These are phyloP conservation scores for Cynopterus brachyotis DNA, from an alignment of 2,113 vertebrate genomes.

Conservation along the genomic window DNA sequence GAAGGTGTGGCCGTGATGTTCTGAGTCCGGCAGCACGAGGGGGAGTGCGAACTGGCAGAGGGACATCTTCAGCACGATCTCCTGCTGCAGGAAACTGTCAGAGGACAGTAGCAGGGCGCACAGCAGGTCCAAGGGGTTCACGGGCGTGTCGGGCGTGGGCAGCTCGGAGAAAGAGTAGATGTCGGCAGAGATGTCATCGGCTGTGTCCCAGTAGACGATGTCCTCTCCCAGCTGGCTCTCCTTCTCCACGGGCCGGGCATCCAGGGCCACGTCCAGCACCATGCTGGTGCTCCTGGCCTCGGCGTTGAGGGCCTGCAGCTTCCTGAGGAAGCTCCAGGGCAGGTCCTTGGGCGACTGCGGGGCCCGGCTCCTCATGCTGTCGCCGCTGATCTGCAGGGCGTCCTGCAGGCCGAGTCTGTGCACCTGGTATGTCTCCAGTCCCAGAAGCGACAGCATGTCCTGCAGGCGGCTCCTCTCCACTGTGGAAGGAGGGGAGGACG, in stretches of 20 bases:
- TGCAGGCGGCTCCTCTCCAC: constrained; percentile 71
- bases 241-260: constrained; percentile 57
- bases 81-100: constrained; percentile 87
- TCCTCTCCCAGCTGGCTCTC: constrained; percentile 72
- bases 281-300: constrained; percentile 75
- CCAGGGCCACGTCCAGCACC: constrained; percentile 56
- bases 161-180: constrained; percentile 75
- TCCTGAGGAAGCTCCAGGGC: constrained; percentile 78
- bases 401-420: constrained; percentile 74
- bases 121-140: constrained; percentile 87
- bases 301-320: constrained; percentile 73
- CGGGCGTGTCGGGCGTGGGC: constrained; percentile 15
- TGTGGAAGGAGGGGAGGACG: not conserved
- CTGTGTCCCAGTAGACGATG: constrained; percentile 61
- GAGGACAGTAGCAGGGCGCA: constrained; percentile 85
- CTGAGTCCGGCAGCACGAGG: constrained; percentile 84
- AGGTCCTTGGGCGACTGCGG: constrained; percentile 74
- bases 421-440: constrained; percentile 64
- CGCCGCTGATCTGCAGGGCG: constrained; percentile 70
- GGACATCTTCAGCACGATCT: constrained; percentile 85
- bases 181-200: constrained; percentile 44
- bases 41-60: constrained; percentile 91
- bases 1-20: constrained; percentile 78
- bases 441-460: constrained; percentile 66
- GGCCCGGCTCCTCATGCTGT: constrained; percentile 66